A percentile compares a stretch with the other conserved stretches of the same genome.
phyloP scores from a whole-genome alignment of 2,888 invertebrate species.

The Chesias legatella region DNA sequence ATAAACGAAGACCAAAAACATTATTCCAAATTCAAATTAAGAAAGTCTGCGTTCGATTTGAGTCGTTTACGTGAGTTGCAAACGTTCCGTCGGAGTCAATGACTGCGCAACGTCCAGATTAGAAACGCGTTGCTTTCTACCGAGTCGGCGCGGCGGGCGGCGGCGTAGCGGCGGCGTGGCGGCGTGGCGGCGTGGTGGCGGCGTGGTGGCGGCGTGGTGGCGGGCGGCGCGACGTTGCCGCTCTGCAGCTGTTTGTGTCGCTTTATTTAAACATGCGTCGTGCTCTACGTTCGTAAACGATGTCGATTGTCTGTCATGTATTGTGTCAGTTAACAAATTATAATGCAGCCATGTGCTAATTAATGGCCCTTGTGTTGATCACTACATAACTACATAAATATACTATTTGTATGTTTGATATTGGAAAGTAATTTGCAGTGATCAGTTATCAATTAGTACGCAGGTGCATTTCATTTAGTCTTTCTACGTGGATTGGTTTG shows the following conservation, averaged over 20 bases:
- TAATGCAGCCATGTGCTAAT: constrained; percentile 19
- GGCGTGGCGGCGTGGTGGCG: constrained; percentile 45
- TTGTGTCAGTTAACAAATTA: constrained; percentile 14
- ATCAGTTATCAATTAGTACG: too few relatives aligned
- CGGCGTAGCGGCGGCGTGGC: constrained; percentile 64
- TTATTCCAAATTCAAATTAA: constrained; percentile 24
- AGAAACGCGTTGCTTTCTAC: constrained; percentile 77
- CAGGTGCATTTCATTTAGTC: too few relatives aligned
- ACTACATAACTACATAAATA: background rate
- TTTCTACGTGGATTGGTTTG: too few relatives aligned
- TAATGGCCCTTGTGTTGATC: constrained; percentile 3
- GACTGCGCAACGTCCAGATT: constrained; percentile 72
- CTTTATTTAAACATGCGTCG: constrained; percentile 22
- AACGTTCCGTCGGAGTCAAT: constrained; percentile 65
- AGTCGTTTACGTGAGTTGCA: constrained; percentile 33
- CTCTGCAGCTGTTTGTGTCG: constrained; percentile 32
- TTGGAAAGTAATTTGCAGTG: too few relatives aligned
- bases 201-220: constrained; percentile 60
- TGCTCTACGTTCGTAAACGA: constrained; percentile 9
- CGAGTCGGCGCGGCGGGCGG: constrained; percentile 54
- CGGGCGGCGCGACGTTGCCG: constrained; percentile 63
- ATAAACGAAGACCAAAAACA: background rate
- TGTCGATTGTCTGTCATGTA: constrained; percentile 17
- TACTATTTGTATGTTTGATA: background rate
- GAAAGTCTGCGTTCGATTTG: constrained; percentile 29